phyloP scores from a whole-genome alignment of 2,113 vertebrate genomes.

The Elanoides forficatus region DNA sequence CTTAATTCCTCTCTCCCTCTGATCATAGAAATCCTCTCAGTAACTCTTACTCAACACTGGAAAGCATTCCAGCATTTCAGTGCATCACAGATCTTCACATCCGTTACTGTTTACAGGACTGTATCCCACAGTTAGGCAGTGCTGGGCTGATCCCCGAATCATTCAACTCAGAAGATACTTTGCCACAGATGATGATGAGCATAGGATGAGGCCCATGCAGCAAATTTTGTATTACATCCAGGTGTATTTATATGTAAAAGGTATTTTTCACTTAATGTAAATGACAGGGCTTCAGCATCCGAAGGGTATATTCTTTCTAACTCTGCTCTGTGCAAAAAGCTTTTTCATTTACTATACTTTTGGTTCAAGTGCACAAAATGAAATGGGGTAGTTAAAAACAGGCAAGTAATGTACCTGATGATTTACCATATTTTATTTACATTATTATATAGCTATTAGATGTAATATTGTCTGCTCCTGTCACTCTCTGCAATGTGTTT shows the following conservation, averaged over 20 bases:
- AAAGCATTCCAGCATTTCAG: background rate
- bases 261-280: conserved; percentile 17
- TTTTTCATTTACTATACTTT: conserved; percentile 23
- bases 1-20: background rate
- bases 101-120: background rate
- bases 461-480: conserved; percentile 50
- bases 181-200: background rate
- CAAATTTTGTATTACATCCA: conserved; percentile 13
- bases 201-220: background rate
- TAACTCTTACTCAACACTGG: background rate
- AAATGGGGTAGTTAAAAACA: conserved; percentile 27
- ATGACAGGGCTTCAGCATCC: background rate
- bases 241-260: conserved; percentile 15
- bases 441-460: conserved; percentile 63
- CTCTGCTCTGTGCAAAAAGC: background rate
- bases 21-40: background rate
- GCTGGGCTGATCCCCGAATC: background rate
- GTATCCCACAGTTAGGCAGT: background rate
- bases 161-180: background rate
- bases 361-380: conserved; percentile 37
- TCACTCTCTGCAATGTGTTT: conserved; percentile 60
- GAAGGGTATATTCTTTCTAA: background rate
- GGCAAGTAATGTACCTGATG: conserved; percentile 25
- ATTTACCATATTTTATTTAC: conserved; percentile 66
- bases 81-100: background rate